Conservation (phyloP, 1,140 invertebrate species). For the Brachionus manjavacas region DNA sequence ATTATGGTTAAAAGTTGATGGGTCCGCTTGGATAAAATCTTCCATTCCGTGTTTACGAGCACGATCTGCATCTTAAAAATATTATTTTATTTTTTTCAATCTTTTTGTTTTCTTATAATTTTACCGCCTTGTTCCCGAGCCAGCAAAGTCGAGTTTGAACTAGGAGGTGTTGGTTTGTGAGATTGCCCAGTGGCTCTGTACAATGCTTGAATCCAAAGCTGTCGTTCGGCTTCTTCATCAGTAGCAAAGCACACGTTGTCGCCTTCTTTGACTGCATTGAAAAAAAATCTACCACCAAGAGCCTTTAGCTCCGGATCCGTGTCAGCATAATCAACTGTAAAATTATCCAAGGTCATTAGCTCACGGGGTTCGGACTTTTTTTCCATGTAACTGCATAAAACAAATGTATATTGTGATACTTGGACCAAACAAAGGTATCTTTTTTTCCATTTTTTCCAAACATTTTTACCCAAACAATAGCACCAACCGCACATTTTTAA, state of each 20-base stretch:
- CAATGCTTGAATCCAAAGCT: slow-evolving; percentile 91
- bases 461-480: slow-evolving; percentile 87
- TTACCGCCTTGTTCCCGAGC: slow-evolving; percentile 24
- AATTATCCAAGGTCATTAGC: slow-evolving; percentile 98
- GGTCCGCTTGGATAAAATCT: slow-evolving; percentile 95
- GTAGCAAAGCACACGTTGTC: slow-evolving; percentile 93
- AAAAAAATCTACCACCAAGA: slow-evolving; percentile 82
- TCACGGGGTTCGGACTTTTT: slow-evolving; percentile 98
- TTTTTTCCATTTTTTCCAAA: slow-evolving; percentile 99
- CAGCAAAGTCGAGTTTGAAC: slow-evolving; percentile 61
- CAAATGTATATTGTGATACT: slow-evolving; percentile 96
- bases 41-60: slow-evolving; percentile 97
- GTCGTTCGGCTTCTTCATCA: slow-evolving; percentile 95
- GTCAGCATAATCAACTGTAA: slow-evolving; percentile 98
- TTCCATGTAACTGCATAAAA: slow-evolving; percentile 98
- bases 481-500: slow-evolving; percentile 96
- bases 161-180: slow-evolving; percentile 86
- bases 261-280: slow-evolving; percentile 95
- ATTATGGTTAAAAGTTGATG: slow-evolving; percentile 90
- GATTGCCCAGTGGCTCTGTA: slow-evolving; percentile 97
- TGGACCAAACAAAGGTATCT: slow-evolving; percentile 96
- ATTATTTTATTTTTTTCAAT: slow-evolving; percentile 65
- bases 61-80: slow-evolving; percentile 73
- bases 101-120: slow-evolving; percentile 70
- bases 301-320: slow-evolving; percentile 57